Conservation (phyloP, 2,888 invertebrate species). For the Polylopha cassiicola region DNA sequence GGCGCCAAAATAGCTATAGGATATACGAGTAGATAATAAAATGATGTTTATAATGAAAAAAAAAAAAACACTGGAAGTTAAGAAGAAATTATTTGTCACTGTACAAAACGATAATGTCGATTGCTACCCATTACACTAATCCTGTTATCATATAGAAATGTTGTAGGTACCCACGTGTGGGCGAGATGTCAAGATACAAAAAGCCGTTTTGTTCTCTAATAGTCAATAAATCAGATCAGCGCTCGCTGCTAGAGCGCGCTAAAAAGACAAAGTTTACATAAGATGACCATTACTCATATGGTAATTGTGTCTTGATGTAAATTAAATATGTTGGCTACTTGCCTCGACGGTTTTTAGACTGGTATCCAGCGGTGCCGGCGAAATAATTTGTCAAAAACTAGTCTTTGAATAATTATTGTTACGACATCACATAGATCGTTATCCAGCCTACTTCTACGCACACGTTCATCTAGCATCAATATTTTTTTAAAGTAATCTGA, state of each 20-base stretch:
- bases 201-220: conserved; percentile 50
- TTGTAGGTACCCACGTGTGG: conserved; percentile 45
- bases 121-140: conserved; percentile 23
- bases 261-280: conserved; percentile 49
- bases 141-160: conserved; percentile 45
- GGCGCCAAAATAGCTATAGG: no score
- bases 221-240: conserved; percentile 50
- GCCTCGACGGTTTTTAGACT: conserved; percentile 41
- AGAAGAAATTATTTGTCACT: no score
- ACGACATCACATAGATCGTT: conserved; percentile 10
- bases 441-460: conserved; percentile 12
- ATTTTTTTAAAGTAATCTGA: background rate
- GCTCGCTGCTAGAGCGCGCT: conserved; percentile 33
- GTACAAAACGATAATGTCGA: conserved; percentile 5
- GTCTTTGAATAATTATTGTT: conserved; percentile 12
- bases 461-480: background rate
- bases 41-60: conserved; percentile 7
- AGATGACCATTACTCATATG: conserved; percentile 53
- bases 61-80: no score
- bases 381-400: conserved; percentile 28
- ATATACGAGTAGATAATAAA: no score
- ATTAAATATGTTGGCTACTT: conserved; percentile 62
- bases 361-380: conserved; percentile 25
- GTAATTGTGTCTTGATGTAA: conserved; percentile 65
- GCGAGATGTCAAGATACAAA: conserved; percentile 46